Conservation (phyloP, 2,888 invertebrate genomes). For the Cheilosia scutellata region DNA sequence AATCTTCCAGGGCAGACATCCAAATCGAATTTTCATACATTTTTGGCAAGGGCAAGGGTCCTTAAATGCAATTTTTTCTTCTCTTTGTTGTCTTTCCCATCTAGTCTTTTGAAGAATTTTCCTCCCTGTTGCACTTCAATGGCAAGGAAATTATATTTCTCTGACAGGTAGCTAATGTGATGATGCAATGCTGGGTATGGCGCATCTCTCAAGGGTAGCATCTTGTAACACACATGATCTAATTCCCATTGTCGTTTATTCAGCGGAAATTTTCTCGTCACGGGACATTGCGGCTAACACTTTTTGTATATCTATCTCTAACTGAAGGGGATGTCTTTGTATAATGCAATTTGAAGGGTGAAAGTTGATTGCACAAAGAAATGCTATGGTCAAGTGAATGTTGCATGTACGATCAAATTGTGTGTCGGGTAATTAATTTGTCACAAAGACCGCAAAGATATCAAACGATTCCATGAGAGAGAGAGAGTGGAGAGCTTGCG, state of each 20-base stretch:
- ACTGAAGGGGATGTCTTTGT: background rate
- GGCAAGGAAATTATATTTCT: slow-evolving; percentile 46
- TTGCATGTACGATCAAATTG: background rate
- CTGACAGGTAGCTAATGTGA: slow-evolving; percentile 55
- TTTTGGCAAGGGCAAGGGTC: slow-evolving; percentile 30
- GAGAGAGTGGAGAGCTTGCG: no score
- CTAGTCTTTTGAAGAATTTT: slow-evolving; percentile 55
- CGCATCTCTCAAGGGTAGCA: slow-evolving; percentile 36
- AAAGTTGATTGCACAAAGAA: slow-evolving; percentile 37
- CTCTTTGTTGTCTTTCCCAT: slow-evolving; percentile 2
- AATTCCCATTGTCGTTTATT: slow-evolving; percentile 65
- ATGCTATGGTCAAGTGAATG: slow-evolving; percentile 56
- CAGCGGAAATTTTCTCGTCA: slow-evolving; percentile 59
- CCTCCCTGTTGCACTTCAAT: slow-evolving; percentile 69
- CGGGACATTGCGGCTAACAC: slow-evolving; percentile 60
- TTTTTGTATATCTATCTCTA: slow-evolving; percentile 6
- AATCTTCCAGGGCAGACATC: slow-evolving; percentile 22
- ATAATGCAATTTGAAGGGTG: slow-evolving; percentile 5
- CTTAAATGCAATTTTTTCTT: slow-evolving; percentile 48
- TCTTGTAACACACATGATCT: slow-evolving; percentile 68
- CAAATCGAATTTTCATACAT: slow-evolving; percentile 61
- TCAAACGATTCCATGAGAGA: no score
- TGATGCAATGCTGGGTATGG: slow-evolving; percentile 36
- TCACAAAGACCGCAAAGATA: background rate
- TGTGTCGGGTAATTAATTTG: slow-evolving; percentile 17